A percentile compares a stretch with the other conserved stretches of the same genome.
These are phyloP conservation scores for Triops longicaudatus DNA, from an alignment of 1,140 invertebrate species.

Conservation along the genomic window DNA sequence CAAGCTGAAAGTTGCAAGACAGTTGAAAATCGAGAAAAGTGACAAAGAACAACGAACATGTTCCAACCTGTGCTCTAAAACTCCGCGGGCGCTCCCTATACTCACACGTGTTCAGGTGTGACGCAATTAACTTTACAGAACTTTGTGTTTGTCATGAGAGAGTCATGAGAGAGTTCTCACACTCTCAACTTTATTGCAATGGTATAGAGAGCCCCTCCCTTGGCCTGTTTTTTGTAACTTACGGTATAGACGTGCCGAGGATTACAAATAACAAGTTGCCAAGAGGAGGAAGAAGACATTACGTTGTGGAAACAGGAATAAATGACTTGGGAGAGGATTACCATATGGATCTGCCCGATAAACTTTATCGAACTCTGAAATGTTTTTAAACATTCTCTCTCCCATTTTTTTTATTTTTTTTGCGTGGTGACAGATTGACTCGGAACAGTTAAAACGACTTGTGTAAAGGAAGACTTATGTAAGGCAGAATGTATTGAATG, in stretches of 20 bases:
- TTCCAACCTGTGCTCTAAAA: not conserved
- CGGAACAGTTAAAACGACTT: not conserved
- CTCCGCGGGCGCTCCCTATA: not conserved
- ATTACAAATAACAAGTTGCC: not conserved
- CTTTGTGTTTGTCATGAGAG: not conserved
- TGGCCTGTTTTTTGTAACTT: not conserved
- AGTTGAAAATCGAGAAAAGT: not conserved
- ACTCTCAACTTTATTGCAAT: not conserved
- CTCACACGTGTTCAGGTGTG: not conserved
- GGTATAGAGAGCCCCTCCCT: not conserved
- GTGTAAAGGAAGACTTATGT: not conserved
- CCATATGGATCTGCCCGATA: not conserved
- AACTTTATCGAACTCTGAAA: not conserved
- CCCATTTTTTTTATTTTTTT: too few species aligned
- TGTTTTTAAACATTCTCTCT: not conserved
- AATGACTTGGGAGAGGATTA: not conserved
- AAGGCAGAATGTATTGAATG: not conserved
- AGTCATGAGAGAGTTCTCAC: conserved; percentile 1
- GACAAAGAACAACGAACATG: not conserved
- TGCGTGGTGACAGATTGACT: not conserved
- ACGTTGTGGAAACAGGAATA: too few species aligned
- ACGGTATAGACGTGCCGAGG: not conserved
- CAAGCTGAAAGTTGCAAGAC: not conserved
- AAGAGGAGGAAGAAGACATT: not conserved
- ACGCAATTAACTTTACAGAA: not conserved